A percentile compares a stretch with the other conserved stretches of the same genome.
These are phyloP conservation scores for Nettapus auritus DNA, from an alignment of 2,113 vertebrate genomes.

Conservation along the genomic window DNA sequence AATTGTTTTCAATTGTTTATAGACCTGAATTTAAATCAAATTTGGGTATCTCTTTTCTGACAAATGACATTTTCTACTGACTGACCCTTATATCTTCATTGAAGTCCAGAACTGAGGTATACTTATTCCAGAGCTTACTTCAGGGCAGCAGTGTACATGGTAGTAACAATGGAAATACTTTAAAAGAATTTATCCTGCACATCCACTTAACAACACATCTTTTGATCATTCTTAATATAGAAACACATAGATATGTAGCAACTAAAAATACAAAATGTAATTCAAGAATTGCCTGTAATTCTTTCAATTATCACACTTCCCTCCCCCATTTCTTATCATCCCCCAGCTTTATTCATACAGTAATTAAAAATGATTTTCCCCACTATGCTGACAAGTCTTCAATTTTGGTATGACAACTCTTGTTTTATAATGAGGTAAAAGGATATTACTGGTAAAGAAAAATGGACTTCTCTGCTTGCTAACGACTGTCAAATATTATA, in stretches of 20 bases:
- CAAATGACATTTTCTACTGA: background rate
- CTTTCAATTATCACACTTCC: constrained; percentile 38
- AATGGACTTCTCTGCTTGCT: constrained; percentile 64
- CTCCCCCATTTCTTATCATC: constrained; percentile 50
- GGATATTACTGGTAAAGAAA: constrained; percentile 59
- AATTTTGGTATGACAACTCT: constrained; percentile 72
- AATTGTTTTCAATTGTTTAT: background rate
- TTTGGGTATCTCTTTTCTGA: background rate
- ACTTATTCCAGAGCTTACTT: background rate
- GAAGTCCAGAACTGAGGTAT: background rate
- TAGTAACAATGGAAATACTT: background rate
- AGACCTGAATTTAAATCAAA: background rate
- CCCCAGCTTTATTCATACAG: constrained; percentile 40
- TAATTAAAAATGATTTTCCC: constrained; percentile 75
- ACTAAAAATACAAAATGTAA: constrained; percentile 46
- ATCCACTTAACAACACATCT: background rate
- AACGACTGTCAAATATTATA: constrained; percentile 68
- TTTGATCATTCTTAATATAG: background rate
- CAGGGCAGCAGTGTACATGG: background rate
- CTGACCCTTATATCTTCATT: background rate
- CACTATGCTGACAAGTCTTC: constrained; percentile 68
- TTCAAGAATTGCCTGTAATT: constrained; percentile 39
- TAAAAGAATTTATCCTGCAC: background rate
- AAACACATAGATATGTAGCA: background rate
- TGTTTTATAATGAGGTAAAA: constrained; percentile 76